These are phyloP conservation scores for Leptinotarsa rubiginosa DNA, from an alignment of 2,888 invertebrate genomes.

Conservation along the genomic window DNA sequence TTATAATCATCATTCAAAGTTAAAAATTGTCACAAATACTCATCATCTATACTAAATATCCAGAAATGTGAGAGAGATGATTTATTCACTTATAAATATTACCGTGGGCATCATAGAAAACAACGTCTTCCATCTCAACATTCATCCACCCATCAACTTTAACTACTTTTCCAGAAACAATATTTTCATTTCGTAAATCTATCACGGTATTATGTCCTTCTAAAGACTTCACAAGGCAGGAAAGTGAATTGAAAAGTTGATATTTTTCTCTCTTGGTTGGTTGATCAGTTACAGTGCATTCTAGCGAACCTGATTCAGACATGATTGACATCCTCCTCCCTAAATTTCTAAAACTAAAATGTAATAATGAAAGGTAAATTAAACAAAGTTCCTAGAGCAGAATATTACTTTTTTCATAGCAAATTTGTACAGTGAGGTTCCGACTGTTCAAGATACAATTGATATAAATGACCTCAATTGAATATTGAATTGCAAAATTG, in stretches of 20 bases:
- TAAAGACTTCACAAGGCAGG: slow-evolving; percentile 73
- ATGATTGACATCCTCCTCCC: not conserved
- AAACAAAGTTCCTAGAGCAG: not conserved
- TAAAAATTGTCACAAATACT: too few relatives aligned
- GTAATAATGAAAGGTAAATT: not conserved
- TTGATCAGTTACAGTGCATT: not conserved
- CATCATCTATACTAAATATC: too few relatives aligned
- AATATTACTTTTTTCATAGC: too few relatives aligned
- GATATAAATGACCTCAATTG: too few relatives aligned
- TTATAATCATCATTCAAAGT: too few relatives aligned
- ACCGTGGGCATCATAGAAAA: slow-evolving; percentile 74
- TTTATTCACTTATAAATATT: slow-evolving; percentile 7
- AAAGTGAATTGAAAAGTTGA: slow-evolving; percentile 69
- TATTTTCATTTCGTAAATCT: slow-evolving; percentile 76
- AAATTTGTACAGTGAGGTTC: too few relatives aligned
- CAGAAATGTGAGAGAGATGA: too few relatives aligned
- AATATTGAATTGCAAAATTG: too few relatives aligned
- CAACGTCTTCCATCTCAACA: slow-evolving; percentile 72
- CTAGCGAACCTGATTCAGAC: not conserved
- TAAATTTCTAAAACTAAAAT: not conserved
- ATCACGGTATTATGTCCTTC: slow-evolving; percentile 73
- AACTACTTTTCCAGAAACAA: slow-evolving; percentile 72
- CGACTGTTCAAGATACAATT: too few relatives aligned
- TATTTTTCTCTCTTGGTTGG: slow-evolving; percentile 44
- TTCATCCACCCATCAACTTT: slow-evolving; percentile 79